Evolutionary conservation across 2,797 vertebrate genomes (phyloP), one percentile per base, ranked within the genome.

Genomic region (Sebastes kiyomatsui): DNA sequence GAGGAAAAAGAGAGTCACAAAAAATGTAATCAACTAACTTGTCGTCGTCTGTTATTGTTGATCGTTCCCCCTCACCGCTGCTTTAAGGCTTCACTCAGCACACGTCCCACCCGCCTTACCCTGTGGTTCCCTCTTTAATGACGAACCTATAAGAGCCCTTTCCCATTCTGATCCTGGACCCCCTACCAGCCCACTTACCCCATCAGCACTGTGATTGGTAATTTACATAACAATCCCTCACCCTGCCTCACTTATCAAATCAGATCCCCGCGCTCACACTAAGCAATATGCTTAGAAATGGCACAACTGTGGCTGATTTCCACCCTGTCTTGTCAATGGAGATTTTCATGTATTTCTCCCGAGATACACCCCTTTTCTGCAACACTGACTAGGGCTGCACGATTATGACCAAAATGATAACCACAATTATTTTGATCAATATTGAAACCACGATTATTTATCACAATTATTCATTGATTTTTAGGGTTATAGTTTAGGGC

Each of bases 1-100:
- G 60, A 25, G 60, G 27, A 1, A 72, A 33, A 79, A 54, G 30
- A 58, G 16, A n/a, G 12, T 61, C 16, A 60, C 6, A 10, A 22
- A 22, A n/a, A 35, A 35, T 33, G 1, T 20, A 46, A 78, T 28
- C 1, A 78, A 87, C 86, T 86, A 87, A 91, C 69, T 70, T 58
- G 66, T 85, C 69, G n/a, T 56, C 72, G 83, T 80, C 60, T 61
- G 12, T 68, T 75, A 52, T 81, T 80, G 64, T 77, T 66, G 42
- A 81, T 80, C 16, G 22, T 73, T 12, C 27, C 67, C 66, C 80
- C 32, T 79, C 72, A 67, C 77, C 0, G 2, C 81, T 82, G 85
- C 79, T 86, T 83, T 10, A 77, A 88, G 73, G 77, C 90, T 84
- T 87, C 55, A 49, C 75, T 75, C 49, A 49, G 33, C 84, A 55